Evolutionary conservation across 2,113 vertebrate species (phyloP).

Genomic region (Harpagus bidentatus): DNA sequence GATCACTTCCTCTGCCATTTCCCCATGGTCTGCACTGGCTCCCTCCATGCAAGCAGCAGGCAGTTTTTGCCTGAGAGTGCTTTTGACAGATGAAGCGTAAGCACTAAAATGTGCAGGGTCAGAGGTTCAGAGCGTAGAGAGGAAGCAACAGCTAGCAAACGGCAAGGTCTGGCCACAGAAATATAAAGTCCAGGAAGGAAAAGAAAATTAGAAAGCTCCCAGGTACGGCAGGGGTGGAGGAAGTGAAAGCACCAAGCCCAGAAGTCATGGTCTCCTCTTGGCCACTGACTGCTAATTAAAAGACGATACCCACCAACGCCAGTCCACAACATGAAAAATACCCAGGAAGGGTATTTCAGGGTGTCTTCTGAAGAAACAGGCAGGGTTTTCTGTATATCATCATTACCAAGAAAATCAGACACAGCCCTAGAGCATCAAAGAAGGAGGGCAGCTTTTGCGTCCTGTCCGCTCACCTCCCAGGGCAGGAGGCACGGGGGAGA

Average conservation of each 20-base stretch:
- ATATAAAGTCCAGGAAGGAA: neutral
- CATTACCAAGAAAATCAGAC: neutral
- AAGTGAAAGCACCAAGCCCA: neutral
- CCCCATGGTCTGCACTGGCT: neutral
- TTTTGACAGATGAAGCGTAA: neutral
- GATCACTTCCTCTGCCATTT: neutral
- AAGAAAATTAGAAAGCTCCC: neutral
- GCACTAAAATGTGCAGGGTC: neutral
- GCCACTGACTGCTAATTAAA: neutral
- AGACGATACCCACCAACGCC: neutral
- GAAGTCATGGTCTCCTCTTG: neutral
- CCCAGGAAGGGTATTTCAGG: neutral
- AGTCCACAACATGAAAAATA: neutral
- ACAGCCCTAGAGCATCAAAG: neutral
- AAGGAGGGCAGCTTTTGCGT: neutral
- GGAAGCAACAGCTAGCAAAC: neutral
- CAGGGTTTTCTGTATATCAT: neutral
- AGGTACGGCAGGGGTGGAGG: neutral
- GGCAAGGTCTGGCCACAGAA: neutral
- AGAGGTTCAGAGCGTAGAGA: neutral
- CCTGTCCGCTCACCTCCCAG: neutral
- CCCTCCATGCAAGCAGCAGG: neutral
- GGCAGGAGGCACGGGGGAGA: fast-evolving
- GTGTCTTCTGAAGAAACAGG: neutral
- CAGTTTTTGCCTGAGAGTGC: neutral